phyloP scores from a whole-genome alignment of 2,113 vertebrate species.

The Tapirus terrestris region DNA sequence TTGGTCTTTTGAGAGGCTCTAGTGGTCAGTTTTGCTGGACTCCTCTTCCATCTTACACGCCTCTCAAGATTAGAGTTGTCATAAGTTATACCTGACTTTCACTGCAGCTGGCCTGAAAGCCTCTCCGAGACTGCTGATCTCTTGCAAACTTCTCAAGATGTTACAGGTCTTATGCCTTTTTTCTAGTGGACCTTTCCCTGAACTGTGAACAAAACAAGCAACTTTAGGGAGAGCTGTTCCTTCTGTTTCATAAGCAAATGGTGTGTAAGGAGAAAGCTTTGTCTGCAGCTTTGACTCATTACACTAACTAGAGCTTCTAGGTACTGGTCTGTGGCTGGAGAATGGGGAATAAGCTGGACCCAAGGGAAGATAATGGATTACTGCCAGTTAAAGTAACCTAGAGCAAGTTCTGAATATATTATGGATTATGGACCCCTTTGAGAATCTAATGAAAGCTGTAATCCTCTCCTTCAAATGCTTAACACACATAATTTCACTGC shows the following conservation, averaged over 20 bases:
- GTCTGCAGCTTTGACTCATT: neutral
- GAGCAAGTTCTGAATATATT: slow-evolving; percentile 17
- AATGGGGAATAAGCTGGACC: neutral
- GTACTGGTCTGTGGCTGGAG: neutral
- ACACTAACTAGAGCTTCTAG: neutral
- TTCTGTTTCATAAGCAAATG: slow-evolving; percentile 28
- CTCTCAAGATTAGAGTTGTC: neutral
- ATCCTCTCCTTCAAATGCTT: neutral
- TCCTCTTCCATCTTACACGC: neutral
- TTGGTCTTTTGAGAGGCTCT: neutral
- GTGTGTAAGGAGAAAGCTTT: neutral
- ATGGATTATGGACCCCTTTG: neutral
- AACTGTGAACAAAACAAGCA: neutral
- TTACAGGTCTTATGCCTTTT: neutral
- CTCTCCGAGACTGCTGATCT: neutral
- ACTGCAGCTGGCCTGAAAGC: neutral
- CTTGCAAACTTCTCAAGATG: neutral
- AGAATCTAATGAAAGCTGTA: neutral
- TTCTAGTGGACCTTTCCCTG: neutral
- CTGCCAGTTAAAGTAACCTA: neutral
- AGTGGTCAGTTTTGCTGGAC: neutral
- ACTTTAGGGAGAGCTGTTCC: neutral
- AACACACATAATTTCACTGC: neutral
- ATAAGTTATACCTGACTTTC: neutral
- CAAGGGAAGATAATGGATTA: neutral